Evolutionary conservation across 53 echinoderm and acorn worm species (phyloP).

Genomic region (Actinopyga echinites): DNA sequence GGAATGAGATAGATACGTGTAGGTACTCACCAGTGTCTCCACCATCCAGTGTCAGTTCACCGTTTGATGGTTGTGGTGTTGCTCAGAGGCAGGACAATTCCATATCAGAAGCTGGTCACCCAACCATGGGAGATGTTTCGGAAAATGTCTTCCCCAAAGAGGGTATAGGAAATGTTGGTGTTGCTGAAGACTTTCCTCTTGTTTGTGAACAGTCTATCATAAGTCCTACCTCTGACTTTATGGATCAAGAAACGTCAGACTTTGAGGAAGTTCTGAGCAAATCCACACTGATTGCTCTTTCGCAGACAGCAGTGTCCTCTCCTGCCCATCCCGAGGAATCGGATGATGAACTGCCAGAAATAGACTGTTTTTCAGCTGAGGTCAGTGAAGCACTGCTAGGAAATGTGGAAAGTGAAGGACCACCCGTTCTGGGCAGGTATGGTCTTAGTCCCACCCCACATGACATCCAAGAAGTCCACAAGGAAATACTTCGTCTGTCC

Average conservation of each 20-base stretch:
- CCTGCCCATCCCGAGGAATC: not conserved
- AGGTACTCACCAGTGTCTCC: conserved; percentile 6
- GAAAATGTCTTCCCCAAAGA: no score
- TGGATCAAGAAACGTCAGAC: not conserved
- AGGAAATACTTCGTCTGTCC: not conserved
- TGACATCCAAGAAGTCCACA: not conserved
- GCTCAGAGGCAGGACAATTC: no score
- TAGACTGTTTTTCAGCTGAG: conserved; percentile 4
- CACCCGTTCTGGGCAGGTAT: not conserved
- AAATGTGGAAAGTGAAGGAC: not conserved
- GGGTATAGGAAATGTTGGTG: no score
- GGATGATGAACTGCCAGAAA: conserved; percentile 5
- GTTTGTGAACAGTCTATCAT: no score
- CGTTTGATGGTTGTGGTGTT: not conserved
- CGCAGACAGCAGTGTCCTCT: not conserved
- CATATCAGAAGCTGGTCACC: no score
- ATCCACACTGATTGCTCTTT: conserved; percentile 6
- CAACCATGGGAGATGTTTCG: no score
- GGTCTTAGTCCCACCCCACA: not conserved
- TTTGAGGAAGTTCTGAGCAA: conserved; percentile 17
- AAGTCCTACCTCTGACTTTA: no score
- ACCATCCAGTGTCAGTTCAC: conserved; percentile 1
- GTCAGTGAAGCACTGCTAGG: not conserved
- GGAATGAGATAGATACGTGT: not conserved
- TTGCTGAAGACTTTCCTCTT: no score